phyloP scores from a whole-genome alignment of 2,113 vertebrate genomes.

The Erinaceus europaeus region DNA sequence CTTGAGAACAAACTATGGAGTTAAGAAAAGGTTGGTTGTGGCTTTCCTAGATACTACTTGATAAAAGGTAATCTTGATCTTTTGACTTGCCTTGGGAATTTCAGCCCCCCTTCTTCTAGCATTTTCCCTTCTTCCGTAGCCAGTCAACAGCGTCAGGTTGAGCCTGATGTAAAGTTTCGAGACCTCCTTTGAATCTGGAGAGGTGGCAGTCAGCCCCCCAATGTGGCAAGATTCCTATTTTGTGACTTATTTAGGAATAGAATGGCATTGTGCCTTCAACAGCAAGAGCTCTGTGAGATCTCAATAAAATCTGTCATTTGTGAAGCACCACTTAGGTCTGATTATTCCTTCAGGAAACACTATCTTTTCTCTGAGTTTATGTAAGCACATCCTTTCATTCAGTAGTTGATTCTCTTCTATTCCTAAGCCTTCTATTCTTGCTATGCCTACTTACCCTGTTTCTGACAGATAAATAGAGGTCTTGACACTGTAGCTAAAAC shows the following conservation, averaged over 20 bases:
- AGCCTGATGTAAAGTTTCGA: too few relatives aligned
- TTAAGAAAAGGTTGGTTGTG: neutral
- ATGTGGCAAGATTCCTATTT: neutral
- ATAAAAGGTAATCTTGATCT: neutral
- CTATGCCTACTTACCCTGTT: neutral
- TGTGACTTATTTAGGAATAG: neutral
- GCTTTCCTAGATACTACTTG: neutral
- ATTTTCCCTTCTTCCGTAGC: too few relatives aligned
- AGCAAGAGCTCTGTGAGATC: neutral
- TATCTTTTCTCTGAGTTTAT: neutral
- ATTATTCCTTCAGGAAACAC: neutral
- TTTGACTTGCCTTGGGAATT: neutral
- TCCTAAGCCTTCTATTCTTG: neutral
- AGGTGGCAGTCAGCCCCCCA: too few relatives aligned
- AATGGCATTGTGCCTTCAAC: neutral
- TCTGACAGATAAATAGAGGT: neutral
- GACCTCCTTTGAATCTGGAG: too few relatives aligned
- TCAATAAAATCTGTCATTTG: neutral
- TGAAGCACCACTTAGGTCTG: neutral
- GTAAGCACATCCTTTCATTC: neutral
- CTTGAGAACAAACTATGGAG: neutral
- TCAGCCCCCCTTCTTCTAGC: neutral
- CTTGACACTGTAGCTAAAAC: neutral
- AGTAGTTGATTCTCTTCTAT: neutral
- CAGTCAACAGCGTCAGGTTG: too few relatives aligned